Conservation (phyloP, 64 coral and sea anemone genomes). For the Stichodactyla helianthus region DNA sequence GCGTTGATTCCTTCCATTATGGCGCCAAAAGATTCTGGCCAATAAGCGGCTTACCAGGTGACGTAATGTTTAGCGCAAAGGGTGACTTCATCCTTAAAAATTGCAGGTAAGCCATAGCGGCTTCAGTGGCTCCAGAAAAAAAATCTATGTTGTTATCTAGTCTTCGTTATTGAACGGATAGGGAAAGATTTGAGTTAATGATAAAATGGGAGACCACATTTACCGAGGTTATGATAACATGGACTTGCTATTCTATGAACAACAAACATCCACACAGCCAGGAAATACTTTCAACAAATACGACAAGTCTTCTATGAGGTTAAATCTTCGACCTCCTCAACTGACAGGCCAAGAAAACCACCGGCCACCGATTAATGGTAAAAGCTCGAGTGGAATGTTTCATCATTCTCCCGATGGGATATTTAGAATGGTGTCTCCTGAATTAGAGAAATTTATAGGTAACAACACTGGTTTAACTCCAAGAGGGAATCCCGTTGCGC, state of each 20-base stretch:
- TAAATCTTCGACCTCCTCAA: conserved; percentile 60
- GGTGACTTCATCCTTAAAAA: conserved; percentile 89
- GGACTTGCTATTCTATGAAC: conserved; percentile 83
- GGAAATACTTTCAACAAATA: conserved; percentile 49
- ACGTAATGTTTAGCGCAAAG: conserved; percentile 72
- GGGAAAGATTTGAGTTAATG: conserved; percentile 34
- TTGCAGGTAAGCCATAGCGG: conserved; percentile 84
- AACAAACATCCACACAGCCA: conserved; percentile 31
- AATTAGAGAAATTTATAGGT: conserved; percentile 89
- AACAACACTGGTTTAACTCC: conserved; percentile 81
- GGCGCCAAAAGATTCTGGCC: conserved; percentile 38
- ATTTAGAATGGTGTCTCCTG: conserved; percentile 89
- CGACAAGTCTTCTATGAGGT: conserved; percentile 65
- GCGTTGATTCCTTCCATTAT: conserved; percentile 1
- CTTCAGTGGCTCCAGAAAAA: conserved; percentile 51
- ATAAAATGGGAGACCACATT: conserved; percentile 82
- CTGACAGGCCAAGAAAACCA: conserved; percentile 24
- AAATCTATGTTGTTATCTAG: conserved; percentile 36
- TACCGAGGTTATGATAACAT: conserved; percentile 55
- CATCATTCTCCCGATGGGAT: conserved; percentile 75
- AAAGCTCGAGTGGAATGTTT: conserved; percentile 30
- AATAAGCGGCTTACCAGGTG: conserved; percentile 74
- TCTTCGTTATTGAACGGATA: conserved; percentile 29
- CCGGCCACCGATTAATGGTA: conserved; percentile 5
- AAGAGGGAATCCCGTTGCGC: conserved; percentile 36